Evolutionary conservation across 2,797 vertebrate genomes (phyloP), one percentile per base, ranked within the genome.

Genomic region (Jordanella pulchra): DNA sequence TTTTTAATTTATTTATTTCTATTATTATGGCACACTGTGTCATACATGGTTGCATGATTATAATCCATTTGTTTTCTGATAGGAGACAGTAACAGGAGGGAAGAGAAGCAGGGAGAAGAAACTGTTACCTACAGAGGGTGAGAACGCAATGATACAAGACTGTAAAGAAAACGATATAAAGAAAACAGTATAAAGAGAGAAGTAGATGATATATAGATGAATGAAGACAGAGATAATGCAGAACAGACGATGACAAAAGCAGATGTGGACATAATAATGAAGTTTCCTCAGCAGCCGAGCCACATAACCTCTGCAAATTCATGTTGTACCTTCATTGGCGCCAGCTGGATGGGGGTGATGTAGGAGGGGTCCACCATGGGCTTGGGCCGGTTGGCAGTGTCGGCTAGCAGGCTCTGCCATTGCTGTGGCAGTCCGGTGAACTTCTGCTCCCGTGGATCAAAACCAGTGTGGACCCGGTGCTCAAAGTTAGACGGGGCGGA

Each of bases 321-420:
- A 60, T 71, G 68, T 81, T 78, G 25, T 92, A 99, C 98, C 98
- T 99, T 99, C 97, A 99, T 99, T 27, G 98, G 98, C 1, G 97
- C 97, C 72, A 99, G 96, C 87, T 99, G 97, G 73, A 99, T 98
- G 77, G 97, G 97, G 4, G 98, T 99, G 92, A 99, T 99, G 90
- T 97, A 99, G 45, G 98, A 99, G 6, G 98, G 97, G 90, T 99
- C 98, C 86, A 99, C 98, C 97, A 99, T 97, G 77, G 98, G 98
- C 91, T 98, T 98, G 0, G 97, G 98, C 48, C 98, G 91, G 92
- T 99, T 99, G 81, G 97, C 97, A 0, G 98, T 98, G 91, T 99
- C 98, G 0, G 97, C 97, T 81, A 99, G 92, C 84, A 99, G 94
- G 81, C 98, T 99, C 88, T 99, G 97, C 98, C 98, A 99, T 86